phyloP scores from a whole-genome alignment of 2,113 vertebrate species.

The Variabilichromis moorii region DNA sequence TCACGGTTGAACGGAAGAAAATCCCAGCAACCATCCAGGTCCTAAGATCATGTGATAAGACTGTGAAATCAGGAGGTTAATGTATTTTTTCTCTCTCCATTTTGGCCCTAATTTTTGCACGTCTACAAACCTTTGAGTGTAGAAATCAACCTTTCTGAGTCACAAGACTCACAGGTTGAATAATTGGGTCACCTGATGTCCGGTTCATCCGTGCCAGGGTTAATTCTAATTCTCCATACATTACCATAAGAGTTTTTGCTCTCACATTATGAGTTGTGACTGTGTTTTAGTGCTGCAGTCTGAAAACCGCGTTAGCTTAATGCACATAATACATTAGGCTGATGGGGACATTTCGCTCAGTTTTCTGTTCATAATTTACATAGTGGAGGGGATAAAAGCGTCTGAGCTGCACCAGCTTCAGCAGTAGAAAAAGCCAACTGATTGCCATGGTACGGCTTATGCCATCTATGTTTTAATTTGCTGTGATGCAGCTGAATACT shows the following conservation, averaged over 20 bases:
- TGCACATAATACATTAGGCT: slow-evolving; percentile 34
- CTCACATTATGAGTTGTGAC: neutral
- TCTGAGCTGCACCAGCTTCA: neutral
- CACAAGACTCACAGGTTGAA: neutral
- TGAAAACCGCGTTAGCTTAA: slow-evolving; percentile 21
- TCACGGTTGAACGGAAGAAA: neutral
- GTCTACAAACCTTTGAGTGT: neutral
- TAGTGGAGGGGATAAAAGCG: slow-evolving; percentile 30
- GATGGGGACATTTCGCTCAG: slow-evolving; percentile 28
- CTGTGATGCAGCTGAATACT: neutral
- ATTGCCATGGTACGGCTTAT: neutral
- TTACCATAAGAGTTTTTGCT: neutral
- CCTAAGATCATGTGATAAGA: neutral
- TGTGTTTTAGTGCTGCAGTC: neutral
- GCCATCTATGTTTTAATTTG: neutral
- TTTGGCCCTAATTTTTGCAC: neutral
- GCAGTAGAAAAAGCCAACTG: neutral
- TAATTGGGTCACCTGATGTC: neutral
- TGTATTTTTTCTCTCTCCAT: neutral
- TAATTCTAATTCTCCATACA: neutral
- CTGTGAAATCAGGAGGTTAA: neutral
- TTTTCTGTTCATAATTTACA: slow-evolving; percentile 37
- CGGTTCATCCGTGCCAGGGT: neutral
- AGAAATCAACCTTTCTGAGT: neutral
- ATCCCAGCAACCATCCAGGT: neutral